These are phyloP conservation scores for Apis mellifera DNA, from an alignment of 1,140 invertebrate species.

Conservation along the genomic window Amel_HAv3.1 CM009931.2:10793001-10793500, in stretches of 20 bases:
- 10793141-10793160: not conserved
- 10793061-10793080: constrained; percentile 29
- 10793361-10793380: constrained; percentile 23
- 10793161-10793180: not conserved
- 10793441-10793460: not conserved
- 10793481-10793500: constrained; percentile 5
- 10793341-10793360: constrained; percentile 44
- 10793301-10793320: constrained; percentile 65
- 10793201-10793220: constrained; percentile 2
- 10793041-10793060: constrained; percentile 23
- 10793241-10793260: constrained; percentile 26
- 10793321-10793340: constrained; percentile 52
- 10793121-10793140: constrained; percentile 3
- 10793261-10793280: constrained; percentile 33
- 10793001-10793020: constrained; percentile 58
- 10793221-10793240: constrained; percentile 11
- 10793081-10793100: constrained; percentile 43
- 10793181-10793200: not conserved
- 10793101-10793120: constrained; percentile 27
- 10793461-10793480: constrained; percentile 13
- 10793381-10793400: constrained; percentile 37
- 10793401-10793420: constrained; percentile 6
- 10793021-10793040: constrained; percentile 39
- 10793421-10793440: not conserved
- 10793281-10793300: constrained; percentile 46